These are phyloP conservation scores for Varecia variegata DNA, from an alignment of 2,797 vertebrate species.

Conservation along the genomic window DNA sequence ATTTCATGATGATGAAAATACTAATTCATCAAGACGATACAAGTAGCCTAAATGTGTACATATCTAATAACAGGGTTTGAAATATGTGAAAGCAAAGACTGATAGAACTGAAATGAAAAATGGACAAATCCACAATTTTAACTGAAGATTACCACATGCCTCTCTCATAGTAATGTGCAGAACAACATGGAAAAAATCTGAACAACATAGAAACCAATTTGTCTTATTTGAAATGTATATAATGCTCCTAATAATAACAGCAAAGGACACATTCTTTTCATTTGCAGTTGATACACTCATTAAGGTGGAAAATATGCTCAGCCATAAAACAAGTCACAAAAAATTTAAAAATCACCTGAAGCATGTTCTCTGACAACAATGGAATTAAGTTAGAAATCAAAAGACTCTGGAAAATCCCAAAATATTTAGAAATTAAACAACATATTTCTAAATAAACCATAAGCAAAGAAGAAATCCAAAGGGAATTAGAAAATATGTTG, in stretches of 20 bases:
- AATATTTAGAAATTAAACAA: not conserved
- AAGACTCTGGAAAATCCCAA: not conserved
- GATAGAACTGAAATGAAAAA: not conserved
- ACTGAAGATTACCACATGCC: not conserved
- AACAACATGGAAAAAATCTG: not conserved
- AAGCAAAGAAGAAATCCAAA: not conserved
- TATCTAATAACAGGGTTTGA: not conserved
- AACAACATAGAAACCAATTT: not conserved
- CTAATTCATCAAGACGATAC: not conserved
- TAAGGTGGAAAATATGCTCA: not conserved
- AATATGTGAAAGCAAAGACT: not conserved
- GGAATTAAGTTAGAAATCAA: not conserved
- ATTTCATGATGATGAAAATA: not conserved
- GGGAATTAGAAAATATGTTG: not conserved
- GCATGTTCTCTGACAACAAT: not conserved
- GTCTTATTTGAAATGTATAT: not conserved
- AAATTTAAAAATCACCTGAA: not conserved
- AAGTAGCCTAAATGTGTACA: not conserved
- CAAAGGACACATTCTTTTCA: not conserved
- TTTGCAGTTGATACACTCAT: not conserved
- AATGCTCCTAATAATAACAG: not conserved
- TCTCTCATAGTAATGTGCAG: not conserved
- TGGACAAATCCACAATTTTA: not conserved
- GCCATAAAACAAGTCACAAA: not conserved
- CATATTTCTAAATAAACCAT: slow-evolving; percentile 3